These are phyloP conservation scores for Labeo catla DNA, from an alignment of 2,113 vertebrate species.

Conservation along the genomic window DNA sequence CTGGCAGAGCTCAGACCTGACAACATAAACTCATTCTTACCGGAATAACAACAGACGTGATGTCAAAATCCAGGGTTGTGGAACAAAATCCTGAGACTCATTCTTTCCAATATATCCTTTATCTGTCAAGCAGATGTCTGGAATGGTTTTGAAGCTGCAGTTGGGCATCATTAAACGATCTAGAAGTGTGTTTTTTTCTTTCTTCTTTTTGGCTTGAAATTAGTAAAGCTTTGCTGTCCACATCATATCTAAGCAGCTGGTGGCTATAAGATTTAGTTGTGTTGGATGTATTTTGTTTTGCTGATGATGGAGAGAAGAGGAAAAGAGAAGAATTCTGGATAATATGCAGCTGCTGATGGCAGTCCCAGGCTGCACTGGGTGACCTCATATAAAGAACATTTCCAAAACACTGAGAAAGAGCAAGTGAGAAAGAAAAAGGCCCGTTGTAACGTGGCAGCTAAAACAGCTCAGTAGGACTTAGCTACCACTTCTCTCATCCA, in stretches of 20 bases:
- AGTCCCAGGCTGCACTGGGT: constrained; percentile 62
- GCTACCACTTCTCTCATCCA: constrained; percentile 43
- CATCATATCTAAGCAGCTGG: background rate
- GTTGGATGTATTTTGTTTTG: constrained; percentile 20
- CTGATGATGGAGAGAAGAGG: background rate
- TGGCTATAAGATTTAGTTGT: constrained; percentile 55
- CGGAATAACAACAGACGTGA: constrained; percentile 35
- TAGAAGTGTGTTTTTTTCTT: background rate
- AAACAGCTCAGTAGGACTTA: constrained; percentile 46
- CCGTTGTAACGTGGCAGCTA: constrained; percentile 59
- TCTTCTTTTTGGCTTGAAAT: background rate
- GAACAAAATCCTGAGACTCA: constrained; percentile 40
- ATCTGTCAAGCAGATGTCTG: constrained; percentile 54
- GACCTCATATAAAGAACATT: constrained; percentile 69
- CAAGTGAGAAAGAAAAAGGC: constrained; percentile 41
- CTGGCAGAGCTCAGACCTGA: constrained; percentile 30
- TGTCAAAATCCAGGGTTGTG: constrained; percentile 24
- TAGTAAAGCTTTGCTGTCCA: background rate
- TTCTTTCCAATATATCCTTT: constrained; percentile 50
- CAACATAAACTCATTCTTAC: constrained; percentile 23
- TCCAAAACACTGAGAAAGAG: constrained; percentile 53
- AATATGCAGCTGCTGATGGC: constrained; percentile 67
- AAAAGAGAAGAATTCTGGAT: constrained; percentile 38
- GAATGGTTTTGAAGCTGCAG: constrained; percentile 25
- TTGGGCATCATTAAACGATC: constrained; percentile 17